phyloP scores from a whole-genome alignment of 2,113 vertebrate species.

The Mionectes macconnelli region DNA sequence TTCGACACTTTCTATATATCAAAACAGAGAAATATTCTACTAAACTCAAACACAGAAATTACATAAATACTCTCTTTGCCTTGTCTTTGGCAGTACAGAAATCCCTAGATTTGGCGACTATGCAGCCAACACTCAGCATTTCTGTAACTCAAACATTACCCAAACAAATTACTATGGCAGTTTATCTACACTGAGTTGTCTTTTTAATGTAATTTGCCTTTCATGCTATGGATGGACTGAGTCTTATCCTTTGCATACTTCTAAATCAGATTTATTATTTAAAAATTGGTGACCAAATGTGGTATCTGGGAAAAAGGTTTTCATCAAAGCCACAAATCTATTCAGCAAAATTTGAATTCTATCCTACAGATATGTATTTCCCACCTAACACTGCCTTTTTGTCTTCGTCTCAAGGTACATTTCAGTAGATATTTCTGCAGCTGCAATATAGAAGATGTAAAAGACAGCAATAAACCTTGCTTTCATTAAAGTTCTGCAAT shows the following conservation, averaged over 20 bases:
- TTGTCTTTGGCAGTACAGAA: neutral
- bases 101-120: neutral
- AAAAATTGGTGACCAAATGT: neutral
- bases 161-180: neutral
- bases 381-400: neutral
- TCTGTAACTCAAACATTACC: neutral
- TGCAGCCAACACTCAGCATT: neutral
- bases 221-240: neutral
- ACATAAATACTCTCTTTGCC: neutral
- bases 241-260: neutral
- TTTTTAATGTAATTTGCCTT: neutral
- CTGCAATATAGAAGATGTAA: neutral
- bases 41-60: neutral
- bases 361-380: neutral
- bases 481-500: constrained; percentile 9
- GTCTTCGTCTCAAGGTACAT: neutral
- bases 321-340: neutral
- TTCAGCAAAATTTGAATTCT: neutral
- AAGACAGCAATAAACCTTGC: constrained; percentile 2
- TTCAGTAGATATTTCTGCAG: neutral
- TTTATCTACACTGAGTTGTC: neutral
- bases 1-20: neutral
- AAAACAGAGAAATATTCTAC: neutral
- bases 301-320: neutral
- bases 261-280: neutral